Conservation (phyloP, 1,140 invertebrate species). For the Cotesia vestalis region DNA sequence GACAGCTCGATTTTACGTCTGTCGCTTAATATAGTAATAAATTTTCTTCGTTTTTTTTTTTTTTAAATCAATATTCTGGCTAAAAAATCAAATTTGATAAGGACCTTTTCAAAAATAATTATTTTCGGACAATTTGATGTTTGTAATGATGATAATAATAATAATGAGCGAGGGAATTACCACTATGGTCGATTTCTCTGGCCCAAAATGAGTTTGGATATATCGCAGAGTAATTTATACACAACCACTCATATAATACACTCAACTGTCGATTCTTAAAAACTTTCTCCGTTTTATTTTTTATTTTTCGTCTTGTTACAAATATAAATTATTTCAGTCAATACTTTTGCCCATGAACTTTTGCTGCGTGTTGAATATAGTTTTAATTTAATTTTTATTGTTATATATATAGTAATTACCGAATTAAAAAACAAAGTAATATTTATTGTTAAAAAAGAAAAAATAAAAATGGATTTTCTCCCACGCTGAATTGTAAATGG, state of each 20-base stretch:
- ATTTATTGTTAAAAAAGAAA: constrained; percentile 2
- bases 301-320: constrained; percentile 13
- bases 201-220: constrained; percentile 28
- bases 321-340: neutral
- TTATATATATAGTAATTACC: neutral
- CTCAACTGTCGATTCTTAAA: neutral
- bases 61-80: no score
- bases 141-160: no score
- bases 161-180: neutral
- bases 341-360: no score
- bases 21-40: no score
- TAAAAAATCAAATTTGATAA: no score
- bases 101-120: no score
- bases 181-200: constrained; percentile 25
- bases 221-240: constrained; percentile 21
- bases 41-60: no score
- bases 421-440: neutral
- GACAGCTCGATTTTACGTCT: no score
- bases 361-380: no score
- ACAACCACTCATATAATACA: constrained; percentile 2
- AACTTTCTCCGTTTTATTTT: constrained; percentile 30
- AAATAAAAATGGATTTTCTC: neutral
- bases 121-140: no score
- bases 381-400: neutral
- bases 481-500: constrained; percentile 22